phyloP scores from a whole-genome alignment of 2,888 invertebrate species.

The Lasioglossum morio region DNA sequence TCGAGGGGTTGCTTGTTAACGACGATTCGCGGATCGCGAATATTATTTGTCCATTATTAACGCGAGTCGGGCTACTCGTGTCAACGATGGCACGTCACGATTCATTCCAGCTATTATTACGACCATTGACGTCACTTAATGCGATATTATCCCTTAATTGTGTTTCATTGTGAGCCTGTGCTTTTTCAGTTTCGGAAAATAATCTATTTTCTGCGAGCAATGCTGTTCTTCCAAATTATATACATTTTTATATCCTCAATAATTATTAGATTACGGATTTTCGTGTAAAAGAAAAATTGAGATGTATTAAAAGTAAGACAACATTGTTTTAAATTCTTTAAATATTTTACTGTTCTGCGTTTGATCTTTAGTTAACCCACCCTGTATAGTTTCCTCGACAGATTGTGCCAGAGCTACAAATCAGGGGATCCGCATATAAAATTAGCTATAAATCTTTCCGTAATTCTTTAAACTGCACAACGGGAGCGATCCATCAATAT shows the following conservation, averaged over 20 bases:
- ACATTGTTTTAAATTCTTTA: not conserved
- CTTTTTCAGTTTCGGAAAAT: not conserved
- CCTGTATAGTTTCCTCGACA: no score
- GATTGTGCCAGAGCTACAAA: not conserved
- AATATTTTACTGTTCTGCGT: not conserved
- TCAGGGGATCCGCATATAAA: not conserved
- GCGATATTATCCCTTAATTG: not conserved
- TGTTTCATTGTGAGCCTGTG: not conserved
- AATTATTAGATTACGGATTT: not conserved
- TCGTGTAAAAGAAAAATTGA: not conserved
- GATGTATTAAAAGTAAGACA: not conserved
- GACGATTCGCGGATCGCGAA: conserved; percentile 33
- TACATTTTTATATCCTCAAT: not conserved
- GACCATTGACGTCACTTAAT: not conserved
- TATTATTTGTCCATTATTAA: not conserved
- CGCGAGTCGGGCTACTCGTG: not conserved
- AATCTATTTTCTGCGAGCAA: not conserved
- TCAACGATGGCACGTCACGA: not conserved
- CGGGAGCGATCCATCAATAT: not conserved
- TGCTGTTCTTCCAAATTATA: not conserved
- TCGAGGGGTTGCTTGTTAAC: conserved; percentile 39
- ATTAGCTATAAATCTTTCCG: not conserved
- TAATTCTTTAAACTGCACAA: not conserved
- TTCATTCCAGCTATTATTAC: not conserved
- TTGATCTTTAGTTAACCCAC: not conserved